A percentile compares a stretch with the other conserved stretches of the same genome.
Evolutionary conservation across 2,113 vertebrate genomes (phyloP).

Genomic region (Calyptommatus sinebrachiatus): DNA sequence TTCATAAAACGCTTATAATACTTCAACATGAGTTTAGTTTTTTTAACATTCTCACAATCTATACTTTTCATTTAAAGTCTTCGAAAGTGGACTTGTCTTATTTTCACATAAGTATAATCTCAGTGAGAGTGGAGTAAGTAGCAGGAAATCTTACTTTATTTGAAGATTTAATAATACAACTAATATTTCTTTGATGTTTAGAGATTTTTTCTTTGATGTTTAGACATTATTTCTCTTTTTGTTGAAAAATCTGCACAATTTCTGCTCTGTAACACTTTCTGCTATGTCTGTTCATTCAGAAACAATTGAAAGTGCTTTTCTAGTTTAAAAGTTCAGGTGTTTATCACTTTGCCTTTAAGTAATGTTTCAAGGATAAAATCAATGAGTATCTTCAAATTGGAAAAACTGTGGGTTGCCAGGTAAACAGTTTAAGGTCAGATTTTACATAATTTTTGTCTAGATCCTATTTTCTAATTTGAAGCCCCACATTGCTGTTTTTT

Average conservation of each 20-base stretch:
- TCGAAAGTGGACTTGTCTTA: not conserved
- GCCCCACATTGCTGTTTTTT: not conserved
- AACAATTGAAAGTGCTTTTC: not conserved
- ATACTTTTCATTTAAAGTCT: not conserved
- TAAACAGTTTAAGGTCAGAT: not conserved
- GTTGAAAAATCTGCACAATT: not conserved
- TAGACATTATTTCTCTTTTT: not conserved
- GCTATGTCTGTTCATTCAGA: constrained; percentile 1
- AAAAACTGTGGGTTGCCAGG: not conserved
- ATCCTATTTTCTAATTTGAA: not conserved
- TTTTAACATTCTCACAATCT: not conserved
- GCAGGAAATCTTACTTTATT: constrained; percentile 4
- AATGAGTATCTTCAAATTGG: not conserved
- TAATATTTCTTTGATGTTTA: not conserved
- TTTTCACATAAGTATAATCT: not conserved
- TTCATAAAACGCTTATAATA: constrained; percentile 21
- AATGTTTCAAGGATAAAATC: constrained; percentile 8
- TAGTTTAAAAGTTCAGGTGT: constrained; percentile 13
- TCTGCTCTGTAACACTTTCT: not conserved
- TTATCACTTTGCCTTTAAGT: not conserved
- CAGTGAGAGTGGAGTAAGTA: not conserved
- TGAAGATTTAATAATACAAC: not conserved
- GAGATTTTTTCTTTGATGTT: not conserved
- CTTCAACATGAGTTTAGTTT: constrained; percentile 1
- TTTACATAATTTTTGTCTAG: not conserved